Percentiles rank a stretch among this genome's conserved stretches.
Conservation (phyloP, 1,140 invertebrate species). For the Tigriopus japonicus region DNA sequence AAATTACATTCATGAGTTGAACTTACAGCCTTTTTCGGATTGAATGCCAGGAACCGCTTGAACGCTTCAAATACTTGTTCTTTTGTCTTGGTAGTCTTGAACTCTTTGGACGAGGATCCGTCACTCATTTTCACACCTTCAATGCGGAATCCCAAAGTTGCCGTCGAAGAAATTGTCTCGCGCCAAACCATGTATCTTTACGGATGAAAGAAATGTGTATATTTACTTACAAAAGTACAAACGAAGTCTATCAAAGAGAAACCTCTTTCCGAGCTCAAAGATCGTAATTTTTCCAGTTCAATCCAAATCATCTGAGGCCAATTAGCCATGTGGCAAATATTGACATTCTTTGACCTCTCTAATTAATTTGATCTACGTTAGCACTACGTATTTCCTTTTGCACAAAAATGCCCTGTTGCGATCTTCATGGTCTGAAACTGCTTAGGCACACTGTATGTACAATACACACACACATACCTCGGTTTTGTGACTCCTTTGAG, state of each 20-base stretch:
- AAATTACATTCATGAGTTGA: not conserved
- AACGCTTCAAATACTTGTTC: constrained; percentile 62
- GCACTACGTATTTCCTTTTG: too few relatives aligned
- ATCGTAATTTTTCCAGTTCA: not conserved
- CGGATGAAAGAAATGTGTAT: constrained; percentile 4
- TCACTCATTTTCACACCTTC: constrained; percentile 80
- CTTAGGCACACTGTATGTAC: not conserved
- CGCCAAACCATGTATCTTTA: constrained; percentile 82
- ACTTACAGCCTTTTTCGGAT: constrained; percentile 54
- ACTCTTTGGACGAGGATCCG: constrained; percentile 76
- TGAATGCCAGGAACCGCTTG: constrained; percentile 56
- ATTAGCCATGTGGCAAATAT: too few relatives aligned
- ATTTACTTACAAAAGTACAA: too few relatives aligned
- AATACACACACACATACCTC: constrained; percentile 26
- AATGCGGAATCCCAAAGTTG: constrained; percentile 82
- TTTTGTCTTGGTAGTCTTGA: constrained; percentile 77
- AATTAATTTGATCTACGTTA: too few relatives aligned
- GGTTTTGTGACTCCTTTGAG: constrained; percentile 82
- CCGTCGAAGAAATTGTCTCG: constrained; percentile 88
- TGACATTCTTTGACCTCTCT: too few relatives aligned
- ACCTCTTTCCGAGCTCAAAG: not conserved
- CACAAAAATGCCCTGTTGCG: too few relatives aligned
- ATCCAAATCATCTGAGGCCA: too few relatives aligned
- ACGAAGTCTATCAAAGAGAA: not conserved
- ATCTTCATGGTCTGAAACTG: too few relatives aligned